These are phyloP conservation scores for Enchytraeus crypticus DNA, from an alignment of 2,888 invertebrate species.

Conservation along the genomic window DNA sequence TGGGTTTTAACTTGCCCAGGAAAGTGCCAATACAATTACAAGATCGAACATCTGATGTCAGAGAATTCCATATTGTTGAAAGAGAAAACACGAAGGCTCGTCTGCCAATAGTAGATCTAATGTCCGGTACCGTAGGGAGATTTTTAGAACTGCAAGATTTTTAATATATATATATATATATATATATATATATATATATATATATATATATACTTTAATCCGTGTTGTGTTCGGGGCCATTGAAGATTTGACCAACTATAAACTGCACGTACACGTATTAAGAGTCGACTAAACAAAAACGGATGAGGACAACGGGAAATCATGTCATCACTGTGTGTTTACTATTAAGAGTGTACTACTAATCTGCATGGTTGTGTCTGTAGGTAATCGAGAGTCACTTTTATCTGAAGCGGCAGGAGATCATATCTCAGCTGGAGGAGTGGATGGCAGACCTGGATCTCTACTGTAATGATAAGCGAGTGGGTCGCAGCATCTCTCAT, in stretches of 20 bases:
- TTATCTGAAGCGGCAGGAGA: conserved; percentile 84
- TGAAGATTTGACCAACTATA: not conserved
- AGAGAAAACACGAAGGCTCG: no score
- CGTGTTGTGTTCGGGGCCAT: not conserved
- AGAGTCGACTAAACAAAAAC: no score
- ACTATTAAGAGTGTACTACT: no score
- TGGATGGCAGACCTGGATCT: conserved; percentile 83
- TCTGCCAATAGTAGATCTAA: no score
- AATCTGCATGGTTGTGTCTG: conserved; percentile 7
- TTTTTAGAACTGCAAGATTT: not conserved
- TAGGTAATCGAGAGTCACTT: conserved; percentile 85
- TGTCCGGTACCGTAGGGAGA: no score
- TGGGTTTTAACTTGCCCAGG: no score
- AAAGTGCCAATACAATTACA: no score
- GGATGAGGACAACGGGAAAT: no score
- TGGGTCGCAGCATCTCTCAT: conserved; percentile 66
- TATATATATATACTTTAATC: not conserved
- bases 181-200: not conserved
- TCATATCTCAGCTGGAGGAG: conserved; percentile 74
- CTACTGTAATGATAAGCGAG: conserved; percentile 65
- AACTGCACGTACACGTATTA: not conserved
- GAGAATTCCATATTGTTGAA: no score
- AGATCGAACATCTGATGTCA: no score
- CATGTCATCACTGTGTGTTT: no score
- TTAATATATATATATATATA: not conserved